A percentile compares a stretch with the other conserved stretches of the same genome.
These are phyloP conservation scores for Anguilla marmorata DNA, from an alignment of 2,797 vertebrate genomes.

Conservation along the genomic window DNA sequence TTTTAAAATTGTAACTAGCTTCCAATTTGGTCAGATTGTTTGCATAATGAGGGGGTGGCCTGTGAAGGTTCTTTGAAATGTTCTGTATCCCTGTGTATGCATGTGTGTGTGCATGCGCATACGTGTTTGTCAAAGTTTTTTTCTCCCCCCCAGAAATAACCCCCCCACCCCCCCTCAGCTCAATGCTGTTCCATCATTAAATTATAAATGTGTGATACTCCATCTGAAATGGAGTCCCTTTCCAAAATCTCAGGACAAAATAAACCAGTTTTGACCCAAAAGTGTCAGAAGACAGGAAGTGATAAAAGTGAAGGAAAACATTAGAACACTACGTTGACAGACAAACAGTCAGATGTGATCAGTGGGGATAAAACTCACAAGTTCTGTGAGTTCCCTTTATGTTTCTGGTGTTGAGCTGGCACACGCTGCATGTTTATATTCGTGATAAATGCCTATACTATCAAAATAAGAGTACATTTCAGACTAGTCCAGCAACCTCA, in stretches of 20 bases:
- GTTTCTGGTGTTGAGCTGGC: background rate
- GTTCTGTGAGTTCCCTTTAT: background rate
- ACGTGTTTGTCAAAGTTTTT: background rate
- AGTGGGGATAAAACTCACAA: background rate
- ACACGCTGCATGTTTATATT: background rate
- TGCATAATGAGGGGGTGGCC: slow-evolving; percentile 33
- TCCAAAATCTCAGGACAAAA: slow-evolving; percentile 1
- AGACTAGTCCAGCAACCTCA: background rate
- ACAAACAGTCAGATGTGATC: background rate
- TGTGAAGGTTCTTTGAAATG: background rate
- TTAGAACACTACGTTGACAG: slow-evolving; percentile 8
- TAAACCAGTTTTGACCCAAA: slow-evolving; percentile 21
- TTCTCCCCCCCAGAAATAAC: background rate
- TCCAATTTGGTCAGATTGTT: slow-evolving; percentile 31
- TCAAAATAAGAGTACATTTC: background rate
- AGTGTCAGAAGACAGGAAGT: slow-evolving; percentile 12
- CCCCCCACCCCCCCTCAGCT: background rate
- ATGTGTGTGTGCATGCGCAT: background rate
- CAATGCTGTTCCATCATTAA: background rate
- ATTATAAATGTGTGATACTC: background rate
- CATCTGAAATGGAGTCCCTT: background rate
- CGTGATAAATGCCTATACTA: background rate
- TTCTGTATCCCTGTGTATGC: slow-evolving; percentile 21
- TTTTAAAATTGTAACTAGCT: slow-evolving; percentile 47
- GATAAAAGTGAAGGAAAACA: slow-evolving; percentile 19